phyloP scores from a whole-genome alignment of 2,113 vertebrate species.

The Ophthalmolycus amberensis region DNA sequence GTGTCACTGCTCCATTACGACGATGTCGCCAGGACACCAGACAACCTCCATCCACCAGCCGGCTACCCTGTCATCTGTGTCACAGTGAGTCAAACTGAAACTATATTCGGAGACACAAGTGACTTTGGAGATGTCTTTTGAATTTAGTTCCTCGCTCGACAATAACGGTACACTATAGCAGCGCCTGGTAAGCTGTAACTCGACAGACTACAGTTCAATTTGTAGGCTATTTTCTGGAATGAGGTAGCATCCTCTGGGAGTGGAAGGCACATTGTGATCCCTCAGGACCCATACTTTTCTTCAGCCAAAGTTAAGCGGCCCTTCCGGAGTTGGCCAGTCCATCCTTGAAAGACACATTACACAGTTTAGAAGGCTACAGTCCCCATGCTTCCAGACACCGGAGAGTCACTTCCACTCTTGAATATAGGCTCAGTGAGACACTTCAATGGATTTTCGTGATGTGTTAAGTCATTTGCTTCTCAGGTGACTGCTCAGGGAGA shows the following conservation, averaged over 20 bases:
- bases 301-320: constrained; percentile 45
- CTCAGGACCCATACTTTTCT: constrained; percentile 23
- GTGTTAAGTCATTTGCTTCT: constrained; percentile 61
- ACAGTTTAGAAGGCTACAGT: constrained; percentile 42
- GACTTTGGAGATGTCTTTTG: not conserved
- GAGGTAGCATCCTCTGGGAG: constrained; percentile 5
- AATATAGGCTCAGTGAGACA: constrained; percentile 45
- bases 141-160: not conserved
- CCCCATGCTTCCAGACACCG: constrained; percentile 29
- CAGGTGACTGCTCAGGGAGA: constrained; percentile 52
- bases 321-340: constrained; percentile 19
- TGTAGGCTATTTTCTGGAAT: not conserved
- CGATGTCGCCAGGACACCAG: constrained; percentile 78
- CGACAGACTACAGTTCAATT: not conserved
- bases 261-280: not conserved
- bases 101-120: not conserved
- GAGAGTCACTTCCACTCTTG: constrained; percentile 45
- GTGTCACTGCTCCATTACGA: constrained; percentile 92
- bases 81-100: constrained; percentile 86
- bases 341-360: constrained; percentile 53
- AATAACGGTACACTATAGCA: not conserved
- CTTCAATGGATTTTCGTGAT: constrained; percentile 55
- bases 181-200: not conserved
- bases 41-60: constrained; percentile 83
- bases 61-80: constrained; percentile 95